A percentile compares a stretch with the other conserved stretches of the same genome.
These are phyloP conservation scores for Nasua narica DNA, from an alignment of 2,797 vertebrate genomes.

Conservation along the genomic window DNA sequence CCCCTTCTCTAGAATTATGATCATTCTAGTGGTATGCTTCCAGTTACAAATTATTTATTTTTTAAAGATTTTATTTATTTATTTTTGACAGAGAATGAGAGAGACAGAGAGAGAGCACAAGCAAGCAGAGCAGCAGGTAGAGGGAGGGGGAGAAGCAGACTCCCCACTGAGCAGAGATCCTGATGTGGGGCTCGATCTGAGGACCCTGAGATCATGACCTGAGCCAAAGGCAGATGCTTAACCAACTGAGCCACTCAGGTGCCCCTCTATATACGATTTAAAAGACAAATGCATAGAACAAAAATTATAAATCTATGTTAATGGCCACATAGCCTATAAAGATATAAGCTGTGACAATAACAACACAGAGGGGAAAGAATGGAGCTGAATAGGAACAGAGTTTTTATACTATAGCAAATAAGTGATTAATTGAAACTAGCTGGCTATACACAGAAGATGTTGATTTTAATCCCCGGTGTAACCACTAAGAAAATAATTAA, in stretches of 20 bases:
- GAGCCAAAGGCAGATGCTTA: not conserved
- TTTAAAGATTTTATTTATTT: not conserved
- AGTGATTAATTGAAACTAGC: not conserved
- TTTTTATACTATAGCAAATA: not conserved
- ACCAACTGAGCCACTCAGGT: not conserved
- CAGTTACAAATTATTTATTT: not conserved
- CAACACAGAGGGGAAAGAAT: not conserved
- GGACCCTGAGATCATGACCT: not conserved
- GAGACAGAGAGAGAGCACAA: not conserved
- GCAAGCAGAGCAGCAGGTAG: not conserved
- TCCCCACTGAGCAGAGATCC: not conserved
- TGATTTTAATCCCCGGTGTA: not conserved
- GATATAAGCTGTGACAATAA: not conserved
- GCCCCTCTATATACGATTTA: not conserved
- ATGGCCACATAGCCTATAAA: not conserved
- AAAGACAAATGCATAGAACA: not conserved
- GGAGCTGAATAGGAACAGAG: not conserved
- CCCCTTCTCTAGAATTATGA: constrained; percentile 1
- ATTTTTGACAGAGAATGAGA: too few relatives aligned
- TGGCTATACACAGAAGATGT: not conserved
- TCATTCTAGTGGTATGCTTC: not conserved
- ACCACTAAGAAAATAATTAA: constrained; percentile 36
- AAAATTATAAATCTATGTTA: not conserved
- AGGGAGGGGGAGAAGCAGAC: not conserved
- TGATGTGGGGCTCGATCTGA: not conserved